These are phyloP conservation scores for Synanthedon vespiformis DNA, from an alignment of 2,888 invertebrate genomes.

Conservation along the genomic window DNA sequence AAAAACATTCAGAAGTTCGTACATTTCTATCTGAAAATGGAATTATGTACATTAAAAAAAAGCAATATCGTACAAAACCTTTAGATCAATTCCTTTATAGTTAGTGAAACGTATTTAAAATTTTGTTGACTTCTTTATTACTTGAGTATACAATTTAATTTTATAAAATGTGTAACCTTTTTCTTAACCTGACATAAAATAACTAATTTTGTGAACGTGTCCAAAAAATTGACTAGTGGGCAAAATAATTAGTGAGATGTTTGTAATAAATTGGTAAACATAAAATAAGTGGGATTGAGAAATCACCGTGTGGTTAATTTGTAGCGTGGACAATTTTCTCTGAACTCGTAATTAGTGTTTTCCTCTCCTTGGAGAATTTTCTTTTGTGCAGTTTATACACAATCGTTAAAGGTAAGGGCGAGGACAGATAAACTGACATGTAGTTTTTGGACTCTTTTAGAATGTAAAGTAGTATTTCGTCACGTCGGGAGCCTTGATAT, in stretches of 20 bases:
- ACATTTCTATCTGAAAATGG: too few relatives aligned
- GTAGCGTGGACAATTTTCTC: neutral
- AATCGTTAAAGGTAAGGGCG: constrained; percentile 61
- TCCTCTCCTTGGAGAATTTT: constrained; percentile 17
- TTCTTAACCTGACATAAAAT: too few relatives aligned
- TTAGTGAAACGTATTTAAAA: too few relatives aligned
- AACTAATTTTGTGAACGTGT: neutral
- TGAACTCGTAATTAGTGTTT: neutral
- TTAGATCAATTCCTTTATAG: too few relatives aligned
- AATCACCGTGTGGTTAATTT: constrained; percentile 50
- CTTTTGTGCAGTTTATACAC: constrained; percentile 31
- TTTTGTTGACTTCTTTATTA: too few relatives aligned
- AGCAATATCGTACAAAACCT: too few relatives aligned
- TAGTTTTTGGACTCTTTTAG: constrained; percentile 11
- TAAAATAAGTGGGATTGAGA: constrained; percentile 43
- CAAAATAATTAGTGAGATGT: constrained; percentile 36
- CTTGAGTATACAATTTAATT: too few relatives aligned
- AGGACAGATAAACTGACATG: constrained; percentile 26
- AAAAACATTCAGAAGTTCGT: constrained; percentile 9
- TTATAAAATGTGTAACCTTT: too few relatives aligned
- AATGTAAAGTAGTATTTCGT: constrained; percentile 11
- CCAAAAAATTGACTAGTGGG: constrained; percentile 39
- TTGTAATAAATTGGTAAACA: constrained; percentile 47
- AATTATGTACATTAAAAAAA: too few relatives aligned
- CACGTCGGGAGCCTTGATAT: neutral